Evolutionary conservation across 2,888 invertebrate species (phyloP), one percentile per base, ranked within the genome.

Genomic region (Drosophila nigricruria): DNA sequence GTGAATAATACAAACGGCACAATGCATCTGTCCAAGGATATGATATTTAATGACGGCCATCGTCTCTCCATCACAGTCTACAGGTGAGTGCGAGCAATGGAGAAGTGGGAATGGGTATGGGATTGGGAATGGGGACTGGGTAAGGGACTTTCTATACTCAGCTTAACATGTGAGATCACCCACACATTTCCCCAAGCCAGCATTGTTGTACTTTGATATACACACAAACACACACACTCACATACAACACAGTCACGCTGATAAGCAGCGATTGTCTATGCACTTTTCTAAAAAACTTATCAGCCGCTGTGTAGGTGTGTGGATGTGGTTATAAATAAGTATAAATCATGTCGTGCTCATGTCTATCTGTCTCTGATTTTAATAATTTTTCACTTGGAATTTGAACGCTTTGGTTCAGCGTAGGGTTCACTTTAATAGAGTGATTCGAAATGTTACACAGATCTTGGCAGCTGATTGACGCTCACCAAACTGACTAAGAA

Each of bases 41-140:
- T 98, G 97, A 94, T 94, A 38, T 98, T 98, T 92, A 97, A 97
- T 92, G 96, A 96, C 76, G 97, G 97, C 0, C 97, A 97, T 91
- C 93, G 96, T 89, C 94, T 98, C 58, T 96, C 97, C 18, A 97
- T 98, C 78, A 94, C 95, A 30, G 96, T 96, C 70, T 98, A 98
- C 74, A 93, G 93, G 93, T 93, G 67, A 90, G 90, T 79, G 30
- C 36, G 20, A 54, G n/a, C n/a, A 27, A 47, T 18, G 23, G 36
- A 32, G 23, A 25, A 38, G 25, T n/a, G 52, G 16, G 5, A 53
- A n/a, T 34, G 52, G 32, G 20, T 23, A 32, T 18, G 18, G 1
- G 18, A 52, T 2, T 6, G 52, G 9, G 32, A 34, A 14, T 20
- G 50, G 3, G 50, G 16, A 53, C 50, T 23, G 42, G 25, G 9